Evolutionary conservation across 2,113 vertebrate species (phyloP).

Genomic region (Perccottus glenii): DNA sequence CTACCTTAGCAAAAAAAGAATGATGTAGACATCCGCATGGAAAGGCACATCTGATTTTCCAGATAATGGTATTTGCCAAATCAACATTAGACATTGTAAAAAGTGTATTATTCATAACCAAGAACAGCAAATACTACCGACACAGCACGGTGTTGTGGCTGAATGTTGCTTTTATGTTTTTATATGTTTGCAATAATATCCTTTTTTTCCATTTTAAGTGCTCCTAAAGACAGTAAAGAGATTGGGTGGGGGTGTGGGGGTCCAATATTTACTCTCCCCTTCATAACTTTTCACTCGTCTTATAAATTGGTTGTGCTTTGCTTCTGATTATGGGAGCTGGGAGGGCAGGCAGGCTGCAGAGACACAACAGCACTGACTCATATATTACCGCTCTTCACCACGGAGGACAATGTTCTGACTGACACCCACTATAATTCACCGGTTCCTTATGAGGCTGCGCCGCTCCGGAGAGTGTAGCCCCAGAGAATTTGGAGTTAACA

Average conservation of each 20-base stretch:
- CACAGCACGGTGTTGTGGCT: conserved; percentile 13
- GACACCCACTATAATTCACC: conserved; percentile 39
- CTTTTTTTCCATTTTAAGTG: neutral
- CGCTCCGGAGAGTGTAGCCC: conserved; percentile 4
- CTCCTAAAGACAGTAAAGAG: conserved; percentile 4
- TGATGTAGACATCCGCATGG: no score
- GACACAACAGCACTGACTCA: conserved; percentile 23
- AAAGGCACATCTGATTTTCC: neutral
- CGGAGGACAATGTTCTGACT: conserved; percentile 42
- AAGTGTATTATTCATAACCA: conserved; percentile 12
- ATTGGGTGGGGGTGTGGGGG: neutral
- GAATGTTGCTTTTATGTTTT: conserved; percentile 9
- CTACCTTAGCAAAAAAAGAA: neutral
- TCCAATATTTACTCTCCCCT: conserved; percentile 13
- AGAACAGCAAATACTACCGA: conserved; percentile 8
- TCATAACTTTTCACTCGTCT: conserved; percentile 18
- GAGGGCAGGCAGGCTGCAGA: conserved; percentile 10
- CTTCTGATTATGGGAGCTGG: conserved; percentile 23
- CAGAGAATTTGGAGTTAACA: neutral
- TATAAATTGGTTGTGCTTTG: conserved; percentile 22
- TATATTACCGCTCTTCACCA: conserved; percentile 29
- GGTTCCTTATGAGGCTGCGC: neutral
- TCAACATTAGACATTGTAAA: neutral
- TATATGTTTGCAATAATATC: conserved; percentile 5
- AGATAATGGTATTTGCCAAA: conserved; percentile 11